Percentiles rank a stretch among this genome's conserved stretches.
These are phyloP conservation scores for Acleris emargana DNA, from an alignment of 2,888 invertebrate genomes.

Conservation along the genomic window DNA sequence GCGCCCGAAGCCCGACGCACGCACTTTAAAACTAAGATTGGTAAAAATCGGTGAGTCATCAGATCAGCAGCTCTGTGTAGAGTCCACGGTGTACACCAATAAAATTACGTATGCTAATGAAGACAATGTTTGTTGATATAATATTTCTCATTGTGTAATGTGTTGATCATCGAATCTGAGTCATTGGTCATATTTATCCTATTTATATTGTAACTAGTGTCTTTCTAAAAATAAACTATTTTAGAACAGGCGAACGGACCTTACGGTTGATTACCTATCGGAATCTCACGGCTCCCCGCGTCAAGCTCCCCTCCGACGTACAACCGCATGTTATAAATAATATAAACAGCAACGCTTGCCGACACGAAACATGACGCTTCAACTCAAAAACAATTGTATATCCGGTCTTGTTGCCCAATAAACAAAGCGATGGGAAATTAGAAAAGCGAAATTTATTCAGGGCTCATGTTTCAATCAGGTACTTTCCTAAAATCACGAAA, in stretches of 20 bases:
- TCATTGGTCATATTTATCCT: conserved; percentile 20
- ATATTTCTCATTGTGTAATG: conserved; percentile 6
- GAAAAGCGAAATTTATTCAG: conserved; percentile 8
- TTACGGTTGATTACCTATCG: conserved; percentile 37
- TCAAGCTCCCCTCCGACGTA: conserved; percentile 53
- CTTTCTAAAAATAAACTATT: conserved; percentile 18
- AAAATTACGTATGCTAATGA: conserved; percentile 16
- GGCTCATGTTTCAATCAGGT: conserved; percentile 16
- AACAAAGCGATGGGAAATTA: conserved; percentile 38
- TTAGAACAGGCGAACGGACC: conserved; percentile 23
- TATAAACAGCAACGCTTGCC: conserved; percentile 66
- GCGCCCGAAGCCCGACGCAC: conserved; percentile 68
- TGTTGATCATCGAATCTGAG: conserved; percentile 17
- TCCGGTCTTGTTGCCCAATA: conserved; percentile 58
- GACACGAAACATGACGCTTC: conserved; percentile 67
- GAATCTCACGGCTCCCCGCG: conserved; percentile 61
- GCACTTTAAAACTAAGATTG: conserved; percentile 49
- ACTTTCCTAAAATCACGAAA: not conserved
- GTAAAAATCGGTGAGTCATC: conserved; percentile 25
- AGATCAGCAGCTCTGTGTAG: too few species aligned
- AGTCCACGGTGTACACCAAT: conserved; percentile 13
- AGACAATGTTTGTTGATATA: conserved; percentile 9
- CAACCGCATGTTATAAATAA: conserved; percentile 63
- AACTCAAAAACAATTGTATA: conserved; percentile 67
- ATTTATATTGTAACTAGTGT: conserved; percentile 5